Evolutionary conservation across 1,140 invertebrate species (phyloP).

Genomic region (Hylyphantes graminicola): DNA sequence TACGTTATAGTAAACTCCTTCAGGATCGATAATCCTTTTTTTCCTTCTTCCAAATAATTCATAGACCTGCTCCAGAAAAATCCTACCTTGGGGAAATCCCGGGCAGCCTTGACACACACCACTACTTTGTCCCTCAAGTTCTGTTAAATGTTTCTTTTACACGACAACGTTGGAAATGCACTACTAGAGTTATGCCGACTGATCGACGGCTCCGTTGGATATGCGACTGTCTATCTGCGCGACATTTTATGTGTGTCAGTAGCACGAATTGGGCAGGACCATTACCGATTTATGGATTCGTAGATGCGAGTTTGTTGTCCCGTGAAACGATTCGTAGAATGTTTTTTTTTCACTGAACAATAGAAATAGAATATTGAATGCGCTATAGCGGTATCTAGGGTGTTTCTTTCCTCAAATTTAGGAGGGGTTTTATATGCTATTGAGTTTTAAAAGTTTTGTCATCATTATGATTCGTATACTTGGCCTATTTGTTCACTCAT

Average conservation of each 20-base stretch:
- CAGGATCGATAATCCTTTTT: no score
- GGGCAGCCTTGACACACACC: not conserved
- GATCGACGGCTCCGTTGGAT: not conserved
- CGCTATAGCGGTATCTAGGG: no score
- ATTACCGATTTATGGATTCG: slow-evolving; percentile 14
- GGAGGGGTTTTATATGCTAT: no score
- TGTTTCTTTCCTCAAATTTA: no score
- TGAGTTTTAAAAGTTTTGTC: no score
- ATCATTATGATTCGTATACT: no score
- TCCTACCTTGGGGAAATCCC: slow-evolving; percentile 9
- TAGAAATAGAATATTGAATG: no score
- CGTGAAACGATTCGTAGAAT: not conserved
- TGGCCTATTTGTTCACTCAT: no score
- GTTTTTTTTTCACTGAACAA: slow-evolving; percentile 4
- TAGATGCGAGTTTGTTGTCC: slow-evolving; percentile 34
- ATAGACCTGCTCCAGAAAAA: not conserved
- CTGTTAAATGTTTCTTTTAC: no score
- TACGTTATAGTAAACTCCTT: no score
- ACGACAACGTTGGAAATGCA: not conserved
- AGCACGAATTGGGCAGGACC: slow-evolving; percentile 7
- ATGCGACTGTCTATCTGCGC: not conserved
- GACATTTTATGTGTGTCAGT: slow-evolving; percentile 39
- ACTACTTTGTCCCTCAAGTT: no score
- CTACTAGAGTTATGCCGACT: not conserved
- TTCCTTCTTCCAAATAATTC: not conserved